Evolutionary conservation across 2,888 invertebrate genomes (phyloP).

Genomic region (Notodonta dromedarius): DNA sequence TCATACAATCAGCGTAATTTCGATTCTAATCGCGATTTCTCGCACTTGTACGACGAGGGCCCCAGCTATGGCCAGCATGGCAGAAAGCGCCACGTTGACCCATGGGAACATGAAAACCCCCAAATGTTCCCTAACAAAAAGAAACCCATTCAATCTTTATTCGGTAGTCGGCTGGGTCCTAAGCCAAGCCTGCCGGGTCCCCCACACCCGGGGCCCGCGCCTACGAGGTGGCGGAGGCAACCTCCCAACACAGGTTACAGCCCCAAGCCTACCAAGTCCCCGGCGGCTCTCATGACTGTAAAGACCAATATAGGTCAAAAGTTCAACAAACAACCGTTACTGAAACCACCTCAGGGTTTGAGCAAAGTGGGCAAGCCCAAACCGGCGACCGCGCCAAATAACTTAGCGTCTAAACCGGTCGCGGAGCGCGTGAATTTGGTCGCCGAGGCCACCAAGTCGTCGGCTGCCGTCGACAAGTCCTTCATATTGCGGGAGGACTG

Average conservation of each 20-base stretch:
- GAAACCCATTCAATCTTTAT: constrained; percentile 16
- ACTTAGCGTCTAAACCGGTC: constrained; percentile 36
- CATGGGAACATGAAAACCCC: constrained; percentile 44
- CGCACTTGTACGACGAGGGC: constrained; percentile 48
- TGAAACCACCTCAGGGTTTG: constrained; percentile 24
- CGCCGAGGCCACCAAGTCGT: constrained; percentile 22
- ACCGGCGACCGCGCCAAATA: constrained; percentile 35
- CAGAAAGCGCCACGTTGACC: constrained; percentile 50
- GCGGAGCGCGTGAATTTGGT: constrained; percentile 40
- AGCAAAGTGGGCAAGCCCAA: constrained; percentile 51
- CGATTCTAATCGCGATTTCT: constrained; percentile 40
- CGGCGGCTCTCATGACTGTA: constrained; percentile 23
- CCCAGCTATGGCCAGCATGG: constrained; percentile 33
- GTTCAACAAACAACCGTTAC: constrained; percentile 18
- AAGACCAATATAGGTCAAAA: constrained; percentile 31
- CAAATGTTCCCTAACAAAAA: constrained; percentile 46
- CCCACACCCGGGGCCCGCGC: constrained; percentile 17
- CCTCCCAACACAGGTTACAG: constrained; percentile 11
- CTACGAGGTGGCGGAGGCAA: constrained; percentile 22
- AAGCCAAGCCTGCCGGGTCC: constrained; percentile 22
- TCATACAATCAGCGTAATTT: constrained; percentile 40
- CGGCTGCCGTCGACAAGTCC: constrained; percentile 16
- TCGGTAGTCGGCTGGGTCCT: constrained; percentile 22
- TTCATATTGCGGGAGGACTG: constrained; percentile 44
- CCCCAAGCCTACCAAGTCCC: constrained; percentile 11